Evolutionary conservation across 2,888 invertebrate species (phyloP).

Genomic region (Andrena haemorrhoa): DNA sequence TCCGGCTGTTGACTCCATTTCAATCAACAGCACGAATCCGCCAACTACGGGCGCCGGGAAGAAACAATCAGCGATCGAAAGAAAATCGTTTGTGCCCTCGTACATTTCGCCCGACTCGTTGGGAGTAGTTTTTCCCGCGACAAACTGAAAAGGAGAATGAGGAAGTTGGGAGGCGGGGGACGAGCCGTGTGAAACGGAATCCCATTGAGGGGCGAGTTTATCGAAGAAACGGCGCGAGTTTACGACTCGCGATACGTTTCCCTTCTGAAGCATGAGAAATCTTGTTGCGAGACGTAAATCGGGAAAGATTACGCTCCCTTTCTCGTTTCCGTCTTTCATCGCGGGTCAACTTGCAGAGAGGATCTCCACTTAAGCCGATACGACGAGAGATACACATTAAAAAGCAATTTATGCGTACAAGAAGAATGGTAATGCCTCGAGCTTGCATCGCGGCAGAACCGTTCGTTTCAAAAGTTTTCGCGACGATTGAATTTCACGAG

Average conservation of each 20-base stretch:
- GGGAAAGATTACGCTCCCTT: not conserved
- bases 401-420: conserved; percentile 38
- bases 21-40: conserved; percentile 30
- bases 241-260: not conserved
- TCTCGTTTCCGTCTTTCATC: not conserved
- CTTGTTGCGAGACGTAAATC: not conserved
- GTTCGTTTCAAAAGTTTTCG: conserved; percentile 42
- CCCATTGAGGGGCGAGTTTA: conserved; percentile 6
- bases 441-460: conserved; percentile 5
- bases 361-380: conserved; percentile 1
- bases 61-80: conserved; percentile 15
- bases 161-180: not conserved
- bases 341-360: not conserved
- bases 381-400: conserved; percentile 35
- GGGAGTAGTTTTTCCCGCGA: not conserved
- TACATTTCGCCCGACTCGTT: conserved; percentile 21
- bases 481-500: conserved; percentile 26
- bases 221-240: conserved; percentile 1
- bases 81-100: conserved; percentile 14
- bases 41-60: not conserved
- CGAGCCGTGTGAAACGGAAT: conserved; percentile 17
- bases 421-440: conserved; percentile 16
- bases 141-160: conserved; percentile 16
- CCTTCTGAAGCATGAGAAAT: not conserved
- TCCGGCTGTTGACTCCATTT: conserved; percentile 41